Base-by-base conservation (phyloP, 2,797 vertebrate species). In the Salarias fasciatus region DNA sequence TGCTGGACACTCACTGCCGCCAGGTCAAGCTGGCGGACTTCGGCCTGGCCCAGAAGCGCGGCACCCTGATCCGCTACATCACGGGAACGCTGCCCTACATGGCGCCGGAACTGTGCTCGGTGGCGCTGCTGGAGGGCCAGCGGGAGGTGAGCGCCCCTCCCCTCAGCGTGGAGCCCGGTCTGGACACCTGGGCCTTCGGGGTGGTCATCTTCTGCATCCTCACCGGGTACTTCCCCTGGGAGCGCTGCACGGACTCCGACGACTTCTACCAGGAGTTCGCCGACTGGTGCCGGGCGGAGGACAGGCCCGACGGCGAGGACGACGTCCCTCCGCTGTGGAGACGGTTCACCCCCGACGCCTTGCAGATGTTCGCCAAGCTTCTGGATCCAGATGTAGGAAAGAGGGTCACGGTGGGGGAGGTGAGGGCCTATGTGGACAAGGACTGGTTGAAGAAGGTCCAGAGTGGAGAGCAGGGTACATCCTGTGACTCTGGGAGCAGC, bases 161-260 rank as follows among this genome's bases (percentile, higher is more conserved):
- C 0, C 89, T 94, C 1, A 88, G 87, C 1, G 93, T 93, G 53
- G 90, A 94, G 66, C 87, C 92, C 5, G 92, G 90, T 66, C 86
- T 94, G 61, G 94, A 95, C 84, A 93, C 92, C 7, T 95, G 93
- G 92, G 92, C 93, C 8, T 94, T 94, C 1, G 94, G 89, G 0
- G 93, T 95, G 55, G 87, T 95, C 9, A 88, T 95, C 54, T 95
- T 94, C 78, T 93, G 92, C 68, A 90, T 94, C 58, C 91, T 94
- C 12, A 94, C 94, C 0, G 94, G 94, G 6, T 94, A 92, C 80
- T 95, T 95, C 67, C 94, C 94, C 55, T 95, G 94, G 94, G 91
- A 93, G 44, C 42, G 70, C 58, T 93, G 93, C 69, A 48, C 71
- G 13, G 67, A 81, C 12, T 38, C 76, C 0, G 94, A 69, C 46